Base-by-base conservation (phyloP, 2,797 vertebrate species). In the Tachyglossus aculeatus region DNA sequence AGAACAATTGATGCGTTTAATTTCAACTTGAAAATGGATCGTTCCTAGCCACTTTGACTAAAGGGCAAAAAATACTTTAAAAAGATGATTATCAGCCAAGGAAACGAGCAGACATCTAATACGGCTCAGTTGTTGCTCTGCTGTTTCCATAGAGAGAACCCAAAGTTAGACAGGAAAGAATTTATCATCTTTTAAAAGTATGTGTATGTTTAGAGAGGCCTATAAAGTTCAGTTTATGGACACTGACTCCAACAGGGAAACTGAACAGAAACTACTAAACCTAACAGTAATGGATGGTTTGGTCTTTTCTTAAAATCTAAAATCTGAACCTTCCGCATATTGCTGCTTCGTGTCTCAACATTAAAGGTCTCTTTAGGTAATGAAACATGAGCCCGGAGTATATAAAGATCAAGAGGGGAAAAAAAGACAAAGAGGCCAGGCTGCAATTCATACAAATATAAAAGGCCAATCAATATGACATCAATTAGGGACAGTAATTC, bases 71-170 rank as follows among this genome's bases (percentile, higher is more conserved):
- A 66, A 3, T 53, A 60, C 39, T 75, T 80, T 70, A 32, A 51
- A 25, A 85, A 77, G 31, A 67, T 5, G 50, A 71, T 63, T 21
- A 75, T 32, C 9, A 39, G 39, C 69, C 66, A 84, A 24, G 22
- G 40, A 25, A 79, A 72, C 13, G 55, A 86, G 75, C n/a, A 71
- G 50, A 62, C 16, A 66, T 22, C 38, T 71, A 67, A 27, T 36
- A 65, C 11, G 14, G 25, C 16, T 45, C 31, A 43, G 55, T 24
- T 84, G 67, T 66, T 78, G 14, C 50, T 54, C 41, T 39, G 24
- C 57, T n/a, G 50, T 82, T 86, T 79, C 74, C 77, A 82, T 79
- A 67, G 61, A 67, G 64, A 85, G 53, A 78, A 73, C 54, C 45
- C 80, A 50, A 84, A 84, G 62, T 75, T 71, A 82, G 71, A 71